Evolutionary conservation across 2,797 vertebrate species (phyloP).

Genomic region (Acrossocheilus wenchowensis): DNA sequence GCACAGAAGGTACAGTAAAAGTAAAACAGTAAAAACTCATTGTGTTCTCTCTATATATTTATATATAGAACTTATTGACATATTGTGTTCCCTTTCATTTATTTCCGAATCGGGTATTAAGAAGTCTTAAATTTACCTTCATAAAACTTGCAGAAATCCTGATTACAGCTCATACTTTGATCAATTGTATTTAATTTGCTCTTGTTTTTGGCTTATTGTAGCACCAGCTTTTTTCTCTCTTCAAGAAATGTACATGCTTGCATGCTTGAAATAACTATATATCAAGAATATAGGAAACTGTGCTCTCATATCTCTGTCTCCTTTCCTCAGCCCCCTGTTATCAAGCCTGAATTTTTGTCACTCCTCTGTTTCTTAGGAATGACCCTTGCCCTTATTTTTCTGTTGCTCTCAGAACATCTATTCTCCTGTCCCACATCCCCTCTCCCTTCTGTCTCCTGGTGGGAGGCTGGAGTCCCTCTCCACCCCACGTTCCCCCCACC

Average conservation of each 20-base stretch:
- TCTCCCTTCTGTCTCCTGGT: conserved; percentile 62
- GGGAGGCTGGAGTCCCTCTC: conserved; percentile 66
- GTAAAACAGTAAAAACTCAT: not conserved
- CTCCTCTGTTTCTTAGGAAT: conserved; percentile 33
- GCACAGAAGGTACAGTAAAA: not conserved
- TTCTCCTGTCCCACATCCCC: conserved; percentile 31
- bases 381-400: conserved; percentile 25
- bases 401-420: conserved; percentile 27
- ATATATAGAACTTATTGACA: not conserved
- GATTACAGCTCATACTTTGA: not conserved
- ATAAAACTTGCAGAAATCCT: not conserved
- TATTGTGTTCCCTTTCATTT: not conserved
- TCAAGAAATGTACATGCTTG: not conserved
- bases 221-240: not conserved
- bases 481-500: conserved; percentile 64
- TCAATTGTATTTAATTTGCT: not conserved
- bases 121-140: not conserved
- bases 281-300: not conserved
- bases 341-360: conserved; percentile 21
- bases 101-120: not conserved
- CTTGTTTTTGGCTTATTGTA: not conserved
- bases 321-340: not conserved
- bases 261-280: not conserved
- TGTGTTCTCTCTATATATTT: not conserved
- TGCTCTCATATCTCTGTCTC: not conserved